These are phyloP conservation scores for Scophthalmus maximus DNA, from an alignment of 2,113 vertebrate species.

Conservation along the genomic window DNA sequence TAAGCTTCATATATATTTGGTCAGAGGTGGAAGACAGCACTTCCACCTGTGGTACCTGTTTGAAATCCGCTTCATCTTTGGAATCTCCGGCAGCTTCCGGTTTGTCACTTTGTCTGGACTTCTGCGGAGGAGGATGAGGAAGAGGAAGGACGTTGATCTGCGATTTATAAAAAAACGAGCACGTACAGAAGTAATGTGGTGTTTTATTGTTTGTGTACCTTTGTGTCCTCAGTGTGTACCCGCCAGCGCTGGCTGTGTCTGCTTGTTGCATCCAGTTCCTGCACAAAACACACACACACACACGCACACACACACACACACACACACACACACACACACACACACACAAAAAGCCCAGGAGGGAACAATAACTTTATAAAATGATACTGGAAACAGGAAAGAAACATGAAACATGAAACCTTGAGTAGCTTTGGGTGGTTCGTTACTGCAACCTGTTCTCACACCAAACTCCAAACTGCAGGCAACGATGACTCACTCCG, in stretches of 20 bases:
- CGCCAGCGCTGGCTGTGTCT: conserved; percentile 24
- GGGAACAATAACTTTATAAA: conserved; percentile 9
- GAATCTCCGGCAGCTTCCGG: conserved; percentile 8
- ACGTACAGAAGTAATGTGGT: neutral
- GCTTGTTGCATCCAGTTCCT: conserved; percentile 47
- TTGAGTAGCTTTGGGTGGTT: neutral
- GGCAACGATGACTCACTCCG: neutral
- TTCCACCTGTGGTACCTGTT: conserved; percentile 45
- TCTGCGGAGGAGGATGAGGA: conserved; percentile 55
- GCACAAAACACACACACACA: conserved; percentile 6
- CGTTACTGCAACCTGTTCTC: conserved; percentile 8
- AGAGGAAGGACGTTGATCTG: neutral
- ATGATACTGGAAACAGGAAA: neutral
- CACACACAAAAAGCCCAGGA: neutral
- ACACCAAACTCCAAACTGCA: neutral
- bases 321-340: conserved; percentile 4
- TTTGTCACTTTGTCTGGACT: conserved; percentile 18
- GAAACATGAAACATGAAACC: conserved; percentile 36
- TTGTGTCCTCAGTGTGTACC: neutral
- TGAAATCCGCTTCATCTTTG: conserved; percentile 45
- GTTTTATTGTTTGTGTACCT: conserved; percentile 12
- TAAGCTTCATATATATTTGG: neutral
- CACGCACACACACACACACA: neutral
- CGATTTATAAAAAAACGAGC: neutral
- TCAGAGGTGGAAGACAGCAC: neutral